Evolutionary conservation across 2,797 vertebrate species (phyloP), one percentile per base, ranked within the genome.

Genomic region (Anas capensis): DNA sequence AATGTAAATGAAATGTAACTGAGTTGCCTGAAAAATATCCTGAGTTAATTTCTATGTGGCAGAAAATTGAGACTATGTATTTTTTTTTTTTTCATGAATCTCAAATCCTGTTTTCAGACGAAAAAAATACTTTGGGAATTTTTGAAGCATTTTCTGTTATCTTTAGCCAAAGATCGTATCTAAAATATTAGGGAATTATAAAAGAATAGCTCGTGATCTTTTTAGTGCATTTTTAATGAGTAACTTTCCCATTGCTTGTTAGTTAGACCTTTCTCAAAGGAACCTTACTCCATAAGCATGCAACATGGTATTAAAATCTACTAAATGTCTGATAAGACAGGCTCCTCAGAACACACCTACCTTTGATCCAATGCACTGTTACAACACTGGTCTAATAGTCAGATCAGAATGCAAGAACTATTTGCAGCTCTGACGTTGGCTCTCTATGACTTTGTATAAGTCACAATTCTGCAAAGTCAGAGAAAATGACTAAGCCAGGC

Each of bases 381-480:
- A 38, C 80, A 86, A 42, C 40, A 51, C 46, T 69, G 84, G 88
- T 79, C 66, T 90, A 57, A 83, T 17, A 81, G 23, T 61, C 33
- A 36, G 69, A 68, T 61, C 19, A 56, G 34, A 8, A 66, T 34
- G 66, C 85, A 91, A 66, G 70, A 88, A 72, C 79, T 83, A 34
- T 93, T 94, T 88, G 70, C 68, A 77, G 77, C 60, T 90, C 82
- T 96, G 90, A 76, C 49, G 3, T 36, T 75, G 88, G 13, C 42
- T 83, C 53, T 73, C 65, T 66, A 14, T 93, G 91, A 88, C 84
- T 88, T 93, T 92, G 89, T 75, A 26, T 46, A 91, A 94, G 78
- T 75, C 91, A 93, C 90, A 92, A 29, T 92, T 92, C 86, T 95
- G 95, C 90, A 73, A 77, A 94, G 91, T 93, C 90, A 90, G 94